These are phyloP conservation scores for Oncorhynchus tshawytscha DNA, from an alignment of 2,113 vertebrate genomes.

Conservation along the genomic window DNA sequence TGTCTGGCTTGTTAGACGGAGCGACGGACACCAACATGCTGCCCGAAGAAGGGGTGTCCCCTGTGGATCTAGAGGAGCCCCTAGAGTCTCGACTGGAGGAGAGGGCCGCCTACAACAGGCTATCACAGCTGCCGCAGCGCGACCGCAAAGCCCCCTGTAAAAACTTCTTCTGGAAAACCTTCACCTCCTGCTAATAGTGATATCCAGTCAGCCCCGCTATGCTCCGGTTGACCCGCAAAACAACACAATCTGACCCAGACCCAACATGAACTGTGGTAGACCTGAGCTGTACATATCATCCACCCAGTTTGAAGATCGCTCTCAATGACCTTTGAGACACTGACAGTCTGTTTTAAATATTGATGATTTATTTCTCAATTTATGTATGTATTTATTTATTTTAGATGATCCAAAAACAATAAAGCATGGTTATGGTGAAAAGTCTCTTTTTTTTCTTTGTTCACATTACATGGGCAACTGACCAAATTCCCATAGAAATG, in stretches of 20 bases:
- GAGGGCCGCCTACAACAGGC: conserved; percentile 71
- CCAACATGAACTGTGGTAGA: conserved; percentile 72
- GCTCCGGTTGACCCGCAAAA: background rate
- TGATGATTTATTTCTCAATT: conserved; percentile 55
- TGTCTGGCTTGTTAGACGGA: conserved; percentile 77
- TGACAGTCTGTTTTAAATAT: conserved; percentile 63
- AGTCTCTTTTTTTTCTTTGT: conserved; percentile 29
- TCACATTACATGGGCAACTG: background rate
- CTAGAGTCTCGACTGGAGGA: conserved; percentile 78
- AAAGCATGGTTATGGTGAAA: conserved; percentile 76
- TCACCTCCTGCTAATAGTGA: conserved; percentile 83
- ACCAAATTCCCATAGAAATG: too few species aligned
- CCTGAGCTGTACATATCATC: conserved; percentile 68
- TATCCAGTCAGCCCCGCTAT: background rate
- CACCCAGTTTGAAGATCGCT: conserved; percentile 53
- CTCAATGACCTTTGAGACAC: conserved; percentile 69
- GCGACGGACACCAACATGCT: conserved; percentile 65
- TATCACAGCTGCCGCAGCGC: conserved; percentile 78
- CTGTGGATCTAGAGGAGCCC: conserved; percentile 69
- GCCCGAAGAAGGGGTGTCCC: conserved; percentile 44
- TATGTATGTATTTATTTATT: conserved; percentile 66
- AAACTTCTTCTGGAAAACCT: conserved; percentile 95
- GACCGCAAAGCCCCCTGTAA: conserved; percentile 89
- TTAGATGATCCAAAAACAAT: conserved; percentile 66
- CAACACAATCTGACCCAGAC: conserved; percentile 10